phyloP scores from a whole-genome alignment of 2,888 invertebrate species.

The Capitulum mitella region DNA sequence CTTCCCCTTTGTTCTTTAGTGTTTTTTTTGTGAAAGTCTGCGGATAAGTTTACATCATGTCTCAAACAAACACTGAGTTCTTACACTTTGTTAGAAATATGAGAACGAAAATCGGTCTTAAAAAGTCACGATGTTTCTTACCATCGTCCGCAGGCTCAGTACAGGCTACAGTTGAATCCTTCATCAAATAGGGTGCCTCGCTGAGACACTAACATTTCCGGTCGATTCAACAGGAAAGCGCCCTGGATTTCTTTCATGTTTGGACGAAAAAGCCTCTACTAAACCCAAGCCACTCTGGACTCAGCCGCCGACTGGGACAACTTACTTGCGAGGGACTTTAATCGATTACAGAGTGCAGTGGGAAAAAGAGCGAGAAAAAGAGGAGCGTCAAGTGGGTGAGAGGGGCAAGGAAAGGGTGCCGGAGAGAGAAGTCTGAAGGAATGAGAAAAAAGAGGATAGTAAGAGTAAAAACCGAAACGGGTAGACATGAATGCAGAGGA shows the following conservation, averaged over 20 bases:
- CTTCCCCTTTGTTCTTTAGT: too few relatives aligned
- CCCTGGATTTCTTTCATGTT: background rate
- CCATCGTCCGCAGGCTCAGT: background rate
- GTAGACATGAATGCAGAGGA: background rate
- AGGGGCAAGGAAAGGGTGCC: background rate
- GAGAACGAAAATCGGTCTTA: too few relatives aligned
- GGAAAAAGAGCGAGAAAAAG: background rate
- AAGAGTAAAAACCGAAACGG: background rate
- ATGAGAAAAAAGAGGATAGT: background rate
- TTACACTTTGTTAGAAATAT: too few relatives aligned
- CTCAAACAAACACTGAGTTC: too few relatives aligned
- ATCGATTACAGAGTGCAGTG: slow-evolving; percentile 1
- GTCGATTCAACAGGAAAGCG: background rate
- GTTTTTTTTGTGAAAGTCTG: too few relatives aligned
- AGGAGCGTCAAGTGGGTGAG: background rate
- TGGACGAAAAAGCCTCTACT: background rate
- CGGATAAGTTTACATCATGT: too few relatives aligned
- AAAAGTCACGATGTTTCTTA: background rate
- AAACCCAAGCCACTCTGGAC: background rate
- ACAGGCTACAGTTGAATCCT: background rate
- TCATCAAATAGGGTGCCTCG: background rate
- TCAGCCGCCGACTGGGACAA: background rate
- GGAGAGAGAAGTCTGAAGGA: background rate
- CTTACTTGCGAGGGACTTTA: background rate
- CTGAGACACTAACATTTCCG: background rate